Conservation (phyloP, 1,140 invertebrate species). For the Triops longicaudatus region DNA sequence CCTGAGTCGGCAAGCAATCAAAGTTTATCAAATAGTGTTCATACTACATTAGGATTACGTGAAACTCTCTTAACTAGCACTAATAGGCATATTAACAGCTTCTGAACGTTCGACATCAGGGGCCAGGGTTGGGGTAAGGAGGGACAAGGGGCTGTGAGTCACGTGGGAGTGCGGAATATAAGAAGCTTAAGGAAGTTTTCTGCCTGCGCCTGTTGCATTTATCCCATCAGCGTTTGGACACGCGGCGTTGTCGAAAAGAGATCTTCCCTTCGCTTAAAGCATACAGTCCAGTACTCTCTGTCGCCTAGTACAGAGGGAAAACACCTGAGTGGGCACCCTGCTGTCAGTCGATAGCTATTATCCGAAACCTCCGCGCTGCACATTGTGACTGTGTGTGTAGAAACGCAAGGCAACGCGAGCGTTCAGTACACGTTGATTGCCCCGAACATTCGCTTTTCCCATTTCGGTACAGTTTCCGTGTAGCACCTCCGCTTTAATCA, state of each 20-base stretch:
- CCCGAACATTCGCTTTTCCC: too few relatives aligned
- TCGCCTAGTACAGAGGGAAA: not conserved
- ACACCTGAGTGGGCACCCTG: not conserved
- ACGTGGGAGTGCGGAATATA: not conserved
- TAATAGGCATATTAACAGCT: slow-evolving; percentile 1
- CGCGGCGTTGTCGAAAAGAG: slow-evolving; percentile 1
- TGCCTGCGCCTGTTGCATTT: slow-evolving; percentile 10
- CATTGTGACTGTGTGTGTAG: too few relatives aligned
- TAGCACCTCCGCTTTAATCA: too few relatives aligned
- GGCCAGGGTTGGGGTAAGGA: not conserved
- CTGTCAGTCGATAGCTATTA: too few relatives aligned
- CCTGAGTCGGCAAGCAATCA: not conserved
- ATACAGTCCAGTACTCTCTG: not conserved
- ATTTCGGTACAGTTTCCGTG: too few relatives aligned
- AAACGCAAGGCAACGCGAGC: too few relatives aligned
- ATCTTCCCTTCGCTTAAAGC: not conserved
- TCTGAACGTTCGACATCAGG: not conserved
- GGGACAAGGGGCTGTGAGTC: not conserved
- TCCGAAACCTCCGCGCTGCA: too few relatives aligned
- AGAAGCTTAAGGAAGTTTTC: not conserved
- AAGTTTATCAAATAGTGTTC: not conserved
- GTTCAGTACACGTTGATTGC: too few relatives aligned
- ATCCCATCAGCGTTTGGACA: slow-evolving; percentile 3
- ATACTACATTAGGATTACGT: not conserved
- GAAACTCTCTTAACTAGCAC: not conserved